These are phyloP conservation scores for Salvelinus namaycush DNA, from an alignment of 2,113 vertebrate species.

Conservation along the genomic window DNA sequence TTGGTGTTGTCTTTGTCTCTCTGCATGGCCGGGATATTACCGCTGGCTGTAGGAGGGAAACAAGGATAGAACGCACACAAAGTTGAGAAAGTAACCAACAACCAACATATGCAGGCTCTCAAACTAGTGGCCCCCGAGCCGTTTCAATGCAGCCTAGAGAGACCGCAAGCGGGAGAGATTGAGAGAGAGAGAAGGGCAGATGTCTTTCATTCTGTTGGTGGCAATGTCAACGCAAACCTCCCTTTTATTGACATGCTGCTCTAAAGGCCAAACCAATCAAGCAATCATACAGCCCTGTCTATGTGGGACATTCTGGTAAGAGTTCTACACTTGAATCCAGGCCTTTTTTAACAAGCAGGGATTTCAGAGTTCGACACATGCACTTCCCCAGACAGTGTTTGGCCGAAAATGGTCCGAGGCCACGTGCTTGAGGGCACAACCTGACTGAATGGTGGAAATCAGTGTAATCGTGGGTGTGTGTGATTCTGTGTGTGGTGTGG, in stretches of 20 bases:
- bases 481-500: conserved; percentile 13
- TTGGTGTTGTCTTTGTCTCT: conserved; percentile 99
- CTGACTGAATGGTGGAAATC: conserved; percentile 34
- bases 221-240: background rate
- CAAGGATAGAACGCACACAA: conserved; percentile 8
- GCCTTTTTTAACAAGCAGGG: background rate
- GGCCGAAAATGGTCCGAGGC: too few species aligned
- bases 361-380: background rate
- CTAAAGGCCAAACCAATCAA: background rate
- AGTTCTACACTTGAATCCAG: background rate
- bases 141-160: background rate
- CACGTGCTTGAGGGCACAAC: background rate
- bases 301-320: background rate
- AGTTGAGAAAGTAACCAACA: background rate
- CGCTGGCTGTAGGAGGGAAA: conserved; percentile 80
- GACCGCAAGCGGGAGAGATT: background rate
- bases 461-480: conserved; percentile 11
- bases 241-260: conserved; percentile 15
- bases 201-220: background rate
- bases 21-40: conserved; percentile 93
- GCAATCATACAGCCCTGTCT: background rate
- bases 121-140: too few species aligned
- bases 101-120: background rate
- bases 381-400: too few species aligned
- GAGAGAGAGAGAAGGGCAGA: background rate